These are phyloP conservation scores for Peribatodes rhomboidaria DNA, from an alignment of 2,888 invertebrate species.

Conservation along the genomic window DNA sequence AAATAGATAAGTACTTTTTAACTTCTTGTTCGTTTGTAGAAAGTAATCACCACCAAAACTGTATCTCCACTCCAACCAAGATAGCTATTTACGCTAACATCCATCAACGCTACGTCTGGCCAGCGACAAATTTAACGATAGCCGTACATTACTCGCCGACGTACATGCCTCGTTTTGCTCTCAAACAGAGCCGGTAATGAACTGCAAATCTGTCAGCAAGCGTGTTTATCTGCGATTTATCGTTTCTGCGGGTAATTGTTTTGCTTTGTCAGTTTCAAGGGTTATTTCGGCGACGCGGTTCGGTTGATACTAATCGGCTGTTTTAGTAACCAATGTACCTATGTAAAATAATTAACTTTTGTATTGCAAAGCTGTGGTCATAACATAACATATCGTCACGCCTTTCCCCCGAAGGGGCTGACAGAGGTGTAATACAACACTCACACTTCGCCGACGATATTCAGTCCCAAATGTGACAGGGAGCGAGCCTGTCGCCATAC, in stretches of 20 bases:
- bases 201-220: conserved; percentile 79
- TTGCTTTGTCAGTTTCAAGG: conserved; percentile 53
- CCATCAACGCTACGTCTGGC: conserved; percentile 69
- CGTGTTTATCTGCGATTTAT: conserved; percentile 74
- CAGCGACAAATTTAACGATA: conserved; percentile 83
- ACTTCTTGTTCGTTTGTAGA: not conserved
- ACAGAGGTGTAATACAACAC: too few species aligned
- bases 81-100: conserved; percentile 79
- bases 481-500: too few species aligned
- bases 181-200: conserved; percentile 69
- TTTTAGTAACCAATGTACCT: not conserved
- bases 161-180: conserved; percentile 54
- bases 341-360: not conserved
- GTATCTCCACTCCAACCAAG: conserved; percentile 43
- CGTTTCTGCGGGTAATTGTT: conserved; percentile 45
- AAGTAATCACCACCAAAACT: not conserved
- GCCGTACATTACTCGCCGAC: conserved; percentile 56
- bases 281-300: conserved; percentile 52
- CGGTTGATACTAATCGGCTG: conserved; percentile 41
- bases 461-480: too few species aligned
- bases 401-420: too few species aligned
- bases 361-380: too few species aligned
- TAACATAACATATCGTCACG: too few species aligned
- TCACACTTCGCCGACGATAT: too few species aligned
- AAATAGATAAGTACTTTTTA: too few species aligned